A percentile compares a stretch with the other conserved stretches of the same genome.
Conservation (phyloP, 2,888 invertebrate genomes). For the Eledona agricola region DNA sequence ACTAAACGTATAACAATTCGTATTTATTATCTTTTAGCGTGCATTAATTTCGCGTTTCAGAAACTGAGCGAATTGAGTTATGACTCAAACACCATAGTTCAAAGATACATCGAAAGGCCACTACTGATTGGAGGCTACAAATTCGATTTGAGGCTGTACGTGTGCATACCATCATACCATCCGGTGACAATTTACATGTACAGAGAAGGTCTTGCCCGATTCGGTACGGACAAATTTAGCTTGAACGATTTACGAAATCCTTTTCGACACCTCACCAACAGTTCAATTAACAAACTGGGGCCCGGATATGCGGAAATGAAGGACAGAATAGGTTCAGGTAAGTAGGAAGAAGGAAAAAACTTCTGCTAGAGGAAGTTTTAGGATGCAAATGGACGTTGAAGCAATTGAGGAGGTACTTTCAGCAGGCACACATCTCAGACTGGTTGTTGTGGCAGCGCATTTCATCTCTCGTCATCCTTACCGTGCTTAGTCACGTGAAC, state of each 20-base stretch:
- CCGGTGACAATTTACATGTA: slow-evolving; percentile 90
- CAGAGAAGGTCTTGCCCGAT: slow-evolving; percentile 82
- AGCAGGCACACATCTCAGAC: slow-evolving; percentile 75
- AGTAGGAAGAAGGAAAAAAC: slow-evolving; percentile 9
- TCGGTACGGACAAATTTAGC: slow-evolving; percentile 86
- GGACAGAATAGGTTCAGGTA: slow-evolving; percentile 82
- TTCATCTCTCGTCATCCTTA: slow-evolving; percentile 77
- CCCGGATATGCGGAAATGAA: slow-evolving; percentile 84
- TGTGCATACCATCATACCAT: slow-evolving; percentile 86
- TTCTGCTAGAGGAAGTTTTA: too few species aligned
- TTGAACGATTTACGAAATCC: slow-evolving; percentile 84
- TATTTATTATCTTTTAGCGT: too few species aligned
- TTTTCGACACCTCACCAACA: slow-evolving; percentile 90
- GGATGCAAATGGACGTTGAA: slow-evolving; percentile 89
- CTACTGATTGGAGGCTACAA: slow-evolving; percentile 87
- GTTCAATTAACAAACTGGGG: slow-evolving; percentile 88
- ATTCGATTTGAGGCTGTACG: slow-evolving; percentile 90
- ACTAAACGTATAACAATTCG: too few species aligned
- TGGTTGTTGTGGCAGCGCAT: slow-evolving; percentile 85
- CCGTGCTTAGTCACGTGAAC: slow-evolving; percentile 77
- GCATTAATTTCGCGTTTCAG: slow-evolving; percentile 60
- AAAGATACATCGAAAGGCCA: slow-evolving; percentile 81
- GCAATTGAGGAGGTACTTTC: slow-evolving; percentile 79
- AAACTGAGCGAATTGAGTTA: slow-evolving; percentile 80
- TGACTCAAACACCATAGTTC: slow-evolving; percentile 81